These are phyloP conservation scores for Drosophila quadrilineata DNA, from an alignment of 1,140 invertebrate species.

Conservation along the genomic window DNA sequence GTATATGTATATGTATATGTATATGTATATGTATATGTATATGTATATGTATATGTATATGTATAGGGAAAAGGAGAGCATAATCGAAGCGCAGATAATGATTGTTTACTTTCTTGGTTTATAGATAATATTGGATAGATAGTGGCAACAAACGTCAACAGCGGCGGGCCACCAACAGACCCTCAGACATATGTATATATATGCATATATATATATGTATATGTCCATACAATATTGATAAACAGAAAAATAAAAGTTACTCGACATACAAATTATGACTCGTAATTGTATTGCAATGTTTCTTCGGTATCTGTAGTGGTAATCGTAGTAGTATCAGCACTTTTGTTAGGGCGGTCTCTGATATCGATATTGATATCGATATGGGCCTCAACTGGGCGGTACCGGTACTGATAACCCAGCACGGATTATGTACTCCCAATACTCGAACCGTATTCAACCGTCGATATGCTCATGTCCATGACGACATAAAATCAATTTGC, in stretches of 20 bases:
- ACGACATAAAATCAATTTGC: too few species aligned
- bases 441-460: too few species aligned
- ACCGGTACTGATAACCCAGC: background rate
- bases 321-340: constrained; percentile 26
- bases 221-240: background rate
- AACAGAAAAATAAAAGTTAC: constrained; percentile 20
- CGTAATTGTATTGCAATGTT: constrained; percentile 28
- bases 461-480: too few species aligned
- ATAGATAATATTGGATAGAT: constrained; percentile 77
- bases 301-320: constrained; percentile 8
- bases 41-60: too few species aligned
- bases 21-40: too few species aligned
- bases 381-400: background rate
- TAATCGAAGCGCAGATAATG: constrained; percentile 75
- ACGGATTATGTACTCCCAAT: too few species aligned
- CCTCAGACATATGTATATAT: too few species aligned
- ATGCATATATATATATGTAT: constrained; percentile 24
- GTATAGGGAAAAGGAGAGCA: too few species aligned
- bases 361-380: constrained; percentile 26
- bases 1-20: too few species aligned
- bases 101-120: constrained; percentile 71
- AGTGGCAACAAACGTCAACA: constrained; percentile 27
- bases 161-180: constrained; percentile 20
- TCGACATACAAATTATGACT: constrained; percentile 15
- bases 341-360: constrained; percentile 26